A percentile compares a stretch with the other conserved stretches of the same genome.
Evolutionary conservation across 2,888 invertebrate species (phyloP).

Genomic region (Micoletzkya japonica): DNA sequence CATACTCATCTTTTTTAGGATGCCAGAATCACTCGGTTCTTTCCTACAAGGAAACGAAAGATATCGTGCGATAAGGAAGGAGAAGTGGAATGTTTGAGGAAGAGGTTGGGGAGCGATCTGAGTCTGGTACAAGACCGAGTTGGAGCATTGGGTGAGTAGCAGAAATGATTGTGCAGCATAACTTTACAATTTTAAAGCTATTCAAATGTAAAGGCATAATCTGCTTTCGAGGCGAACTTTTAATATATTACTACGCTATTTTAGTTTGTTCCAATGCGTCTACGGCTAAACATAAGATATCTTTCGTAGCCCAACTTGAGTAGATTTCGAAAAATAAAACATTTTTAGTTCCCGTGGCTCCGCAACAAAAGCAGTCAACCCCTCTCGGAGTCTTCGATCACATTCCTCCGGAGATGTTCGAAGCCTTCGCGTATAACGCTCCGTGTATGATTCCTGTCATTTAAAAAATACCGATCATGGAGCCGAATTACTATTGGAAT

Average conservation of each 20-base stretch:
- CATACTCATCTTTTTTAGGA: no score
- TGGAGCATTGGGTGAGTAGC: not conserved
- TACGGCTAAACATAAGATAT: no score
- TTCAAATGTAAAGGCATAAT: no score
- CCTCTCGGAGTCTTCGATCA: constrained; percentile 10
- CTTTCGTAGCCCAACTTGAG: no score
- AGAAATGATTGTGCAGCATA: not conserved
- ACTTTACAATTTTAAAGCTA: no score
- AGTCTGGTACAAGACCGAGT: not conserved
- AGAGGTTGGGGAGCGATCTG: constrained; percentile 8
- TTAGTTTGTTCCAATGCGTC: not conserved
- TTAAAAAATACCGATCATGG: not conserved
- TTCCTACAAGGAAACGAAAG: constrained; percentile 13
- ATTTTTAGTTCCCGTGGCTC: not conserved
- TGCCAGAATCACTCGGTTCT: constrained; percentile 21
- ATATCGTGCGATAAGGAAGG: not conserved
- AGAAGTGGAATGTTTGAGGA: constrained; percentile 15
- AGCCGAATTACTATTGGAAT: no score
- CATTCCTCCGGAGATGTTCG: constrained; percentile 12
- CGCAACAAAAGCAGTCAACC: not conserved
- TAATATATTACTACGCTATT: not conserved
- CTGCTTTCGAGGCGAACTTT: not conserved
- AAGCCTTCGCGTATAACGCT: constrained; percentile 8
- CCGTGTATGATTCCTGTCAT: not conserved
- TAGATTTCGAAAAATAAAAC: no score